Percentiles rank a stretch among this genome's conserved stretches.
These are phyloP conservation scores for Carduelis carduelis DNA, from an alignment of 2,797 vertebrate species.

Conservation along the genomic window DNA sequence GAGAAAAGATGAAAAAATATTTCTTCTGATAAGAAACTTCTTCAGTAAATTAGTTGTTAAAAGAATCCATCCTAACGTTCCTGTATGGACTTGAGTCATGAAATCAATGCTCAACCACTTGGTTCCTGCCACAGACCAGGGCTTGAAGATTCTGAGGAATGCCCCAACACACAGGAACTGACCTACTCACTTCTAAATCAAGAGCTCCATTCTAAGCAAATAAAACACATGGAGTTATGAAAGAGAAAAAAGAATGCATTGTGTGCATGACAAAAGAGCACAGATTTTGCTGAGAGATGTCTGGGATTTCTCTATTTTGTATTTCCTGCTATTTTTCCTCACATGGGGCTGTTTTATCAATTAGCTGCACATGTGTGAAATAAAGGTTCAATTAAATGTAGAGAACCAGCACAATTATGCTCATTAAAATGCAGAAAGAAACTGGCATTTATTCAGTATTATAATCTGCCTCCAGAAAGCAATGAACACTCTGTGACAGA, in stretches of 20 bases:
- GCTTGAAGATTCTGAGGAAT: neutral
- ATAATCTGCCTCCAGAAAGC: neutral
- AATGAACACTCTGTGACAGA: neutral
- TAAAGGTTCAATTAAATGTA: neutral
- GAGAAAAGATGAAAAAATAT: neutral
- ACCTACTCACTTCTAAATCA: neutral
- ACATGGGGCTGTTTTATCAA: neutral
- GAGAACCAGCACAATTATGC: neutral
- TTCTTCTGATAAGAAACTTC: neutral
- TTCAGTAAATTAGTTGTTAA: neutral
- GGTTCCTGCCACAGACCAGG: neutral
- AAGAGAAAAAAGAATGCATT: neutral
- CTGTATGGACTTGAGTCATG: neutral
- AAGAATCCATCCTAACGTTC: neutral
- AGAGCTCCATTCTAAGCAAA: neutral
- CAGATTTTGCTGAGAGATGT: neutral
- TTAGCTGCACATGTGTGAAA: slow-evolving; percentile 8
- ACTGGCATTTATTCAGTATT: neutral
- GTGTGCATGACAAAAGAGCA: neutral
- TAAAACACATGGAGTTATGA: neutral
- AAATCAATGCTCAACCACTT: neutral
- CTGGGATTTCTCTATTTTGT: neutral
- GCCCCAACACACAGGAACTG: neutral
- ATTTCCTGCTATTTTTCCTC: slow-evolving; percentile 18
- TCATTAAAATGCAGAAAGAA: neutral